Conservation (phyloP, 2,113 vertebrate species). For the Gnathonemus echidnorhynchus region DNA sequence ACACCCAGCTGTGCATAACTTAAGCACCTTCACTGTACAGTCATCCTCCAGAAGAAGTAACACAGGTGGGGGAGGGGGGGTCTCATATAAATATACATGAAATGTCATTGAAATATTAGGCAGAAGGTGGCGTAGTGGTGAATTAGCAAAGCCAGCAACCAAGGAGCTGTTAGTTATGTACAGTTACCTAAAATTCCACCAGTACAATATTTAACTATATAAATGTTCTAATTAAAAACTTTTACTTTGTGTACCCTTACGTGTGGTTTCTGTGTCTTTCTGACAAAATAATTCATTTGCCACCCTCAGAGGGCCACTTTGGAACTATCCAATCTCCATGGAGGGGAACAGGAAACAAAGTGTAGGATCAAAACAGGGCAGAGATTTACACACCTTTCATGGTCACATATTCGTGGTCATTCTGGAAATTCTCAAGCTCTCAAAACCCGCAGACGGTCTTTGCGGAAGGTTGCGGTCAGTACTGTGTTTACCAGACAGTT, state of each 20-base stretch:
- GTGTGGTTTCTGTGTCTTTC: neutral
- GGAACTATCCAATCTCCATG: neutral
- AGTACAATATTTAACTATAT: neutral
- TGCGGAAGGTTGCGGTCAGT: neutral
- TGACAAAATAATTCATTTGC: neutral
- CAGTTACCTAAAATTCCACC: neutral
- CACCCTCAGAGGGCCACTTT: neutral
- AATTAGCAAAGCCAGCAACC: neutral
- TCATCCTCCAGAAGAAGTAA: neutral
- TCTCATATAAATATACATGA: neutral
- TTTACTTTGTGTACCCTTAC: neutral
- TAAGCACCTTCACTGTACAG: neutral
- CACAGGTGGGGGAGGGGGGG: neutral
- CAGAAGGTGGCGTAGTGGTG: neutral
- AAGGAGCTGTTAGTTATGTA: neutral
- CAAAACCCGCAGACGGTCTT: neutral
- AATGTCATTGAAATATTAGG: neutral
- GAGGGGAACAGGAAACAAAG: neutral
- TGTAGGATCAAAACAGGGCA: neutral
- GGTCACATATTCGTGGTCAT: neutral
- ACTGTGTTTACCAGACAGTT: neutral
- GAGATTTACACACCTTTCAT: neutral
- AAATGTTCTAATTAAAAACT: neutral
- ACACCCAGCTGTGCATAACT: neutral
- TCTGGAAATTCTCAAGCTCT: neutral